These are phyloP conservation scores for Elysia crispata DNA, from an alignment of 2,888 invertebrate genomes.

Conservation along the genomic window DNA sequence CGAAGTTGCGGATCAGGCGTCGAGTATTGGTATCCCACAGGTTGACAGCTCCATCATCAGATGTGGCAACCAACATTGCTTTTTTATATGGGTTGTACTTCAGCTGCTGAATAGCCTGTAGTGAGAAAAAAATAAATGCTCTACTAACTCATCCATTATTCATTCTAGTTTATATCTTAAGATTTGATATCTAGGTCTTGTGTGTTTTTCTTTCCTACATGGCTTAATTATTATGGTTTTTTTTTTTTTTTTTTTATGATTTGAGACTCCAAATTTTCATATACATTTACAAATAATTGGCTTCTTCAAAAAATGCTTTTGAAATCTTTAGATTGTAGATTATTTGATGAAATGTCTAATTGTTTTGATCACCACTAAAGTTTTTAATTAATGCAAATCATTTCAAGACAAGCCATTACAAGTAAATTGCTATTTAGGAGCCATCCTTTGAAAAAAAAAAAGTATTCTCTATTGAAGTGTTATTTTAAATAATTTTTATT, in stretches of 20 bases:
- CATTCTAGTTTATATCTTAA: no score
- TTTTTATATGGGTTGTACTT: constrained; percentile 72
- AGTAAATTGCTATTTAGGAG: no score
- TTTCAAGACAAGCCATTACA: no score
- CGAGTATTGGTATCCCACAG: constrained; percentile 76
- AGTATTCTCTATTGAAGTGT: no score
- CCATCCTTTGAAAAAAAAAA: no score
- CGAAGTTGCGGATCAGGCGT: constrained; percentile 71
- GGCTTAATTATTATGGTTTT: not conserved
- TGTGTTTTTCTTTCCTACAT: no score
- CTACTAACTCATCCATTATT: not conserved
- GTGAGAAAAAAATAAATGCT: not conserved
- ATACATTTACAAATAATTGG: not conserved
- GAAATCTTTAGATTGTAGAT: no score
- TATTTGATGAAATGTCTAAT: no score
- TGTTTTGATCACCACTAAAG: no score
- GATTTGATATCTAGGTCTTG: no score
- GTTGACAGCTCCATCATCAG: constrained; percentile 75
- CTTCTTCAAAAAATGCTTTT: not conserved
- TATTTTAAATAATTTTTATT: no score
- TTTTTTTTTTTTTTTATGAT: not conserved
- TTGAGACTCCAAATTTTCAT: not conserved
- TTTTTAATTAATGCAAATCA: no score
- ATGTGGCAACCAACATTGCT: constrained; percentile 73
- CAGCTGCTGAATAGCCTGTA: constrained; percentile 73